Evolutionary conservation across 2,888 invertebrate genomes (phyloP), one percentile per base, ranked within the genome.

Genomic region (Standfussiana lucernea): DNA sequence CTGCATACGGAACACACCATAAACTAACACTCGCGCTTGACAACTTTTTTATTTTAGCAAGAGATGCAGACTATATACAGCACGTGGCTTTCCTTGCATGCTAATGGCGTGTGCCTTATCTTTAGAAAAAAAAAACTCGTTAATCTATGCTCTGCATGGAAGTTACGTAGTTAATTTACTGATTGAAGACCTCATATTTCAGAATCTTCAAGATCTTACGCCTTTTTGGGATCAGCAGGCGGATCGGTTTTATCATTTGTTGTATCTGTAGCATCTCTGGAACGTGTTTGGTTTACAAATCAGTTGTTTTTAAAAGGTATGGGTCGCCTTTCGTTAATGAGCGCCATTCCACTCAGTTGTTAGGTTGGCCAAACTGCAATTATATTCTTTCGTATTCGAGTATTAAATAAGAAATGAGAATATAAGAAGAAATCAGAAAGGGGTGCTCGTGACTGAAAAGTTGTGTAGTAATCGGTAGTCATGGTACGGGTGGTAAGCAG

Each of bases 51-150:
- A 56, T 65, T 80, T 72, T 35, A 75, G 61, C 62, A 73, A 80
- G 45, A 80, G 72, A 72, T 70, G 76, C 85, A 66, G 75, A 56
- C 85, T 80, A 82, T 82, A 80, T 82, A 87, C n/a, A 83, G 85
- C 68, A 75, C 77, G 73, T 69, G 71, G 68, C 78, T 75, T 69
- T 68, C 59, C 70, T 24, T 83, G 84, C 87, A 86, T 86, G 79
- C 64, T 79, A 86, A 86, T 76, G 66, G 56, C 76, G 45, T 61
- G 77, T 76, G 75, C 64, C 56, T 79, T 82, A 72, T 79, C 77
- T 56, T 45, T 40, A 70, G 56, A 74, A 78, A 77, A 84, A 84
- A 84, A 82, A 75, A 85, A 77, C 80, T 87, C 61, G 85, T 86
- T 83, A 80, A 87, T 85, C 80, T 75, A 79, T 75, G 73, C 70